phyloP scores from a whole-genome alignment of 2,888 invertebrate species.

The Oithona nana region DNA sequence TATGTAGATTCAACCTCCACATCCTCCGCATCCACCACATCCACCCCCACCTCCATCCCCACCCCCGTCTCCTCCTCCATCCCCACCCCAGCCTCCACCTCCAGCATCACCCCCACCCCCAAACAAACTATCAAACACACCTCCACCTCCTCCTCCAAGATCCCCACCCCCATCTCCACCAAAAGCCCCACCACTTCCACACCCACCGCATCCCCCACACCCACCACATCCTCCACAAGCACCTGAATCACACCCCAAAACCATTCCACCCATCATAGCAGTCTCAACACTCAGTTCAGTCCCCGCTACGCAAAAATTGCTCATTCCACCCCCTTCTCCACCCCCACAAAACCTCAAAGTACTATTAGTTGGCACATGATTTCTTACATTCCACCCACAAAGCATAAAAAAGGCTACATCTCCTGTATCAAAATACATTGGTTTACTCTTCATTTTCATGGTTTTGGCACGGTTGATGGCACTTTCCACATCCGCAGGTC shows the following conservation, averaged over 20 bases:
- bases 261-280: background rate
- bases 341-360: conserved; percentile 1
- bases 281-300: background rate
- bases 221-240: background rate
- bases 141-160: background rate
- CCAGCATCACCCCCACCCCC: background rate
- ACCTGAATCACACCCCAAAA: too few species aligned
- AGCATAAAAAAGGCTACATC: background rate
- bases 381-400: background rate
- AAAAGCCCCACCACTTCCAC: background rate
- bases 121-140: background rate
- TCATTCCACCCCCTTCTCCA: background rate
- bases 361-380: background rate
- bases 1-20: background rate
- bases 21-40: background rate
- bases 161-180: background rate
- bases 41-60: background rate
- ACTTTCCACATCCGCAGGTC: background rate
- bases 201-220: background rate
- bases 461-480: background rate
- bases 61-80: background rate
- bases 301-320: background rate
- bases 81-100: background rate
- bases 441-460: background rate
- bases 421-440: background rate